These are phyloP conservation scores for Trichopoda pennipes DNA, from an alignment of 2,888 invertebrate genomes.

Conservation along the genomic window DNA sequence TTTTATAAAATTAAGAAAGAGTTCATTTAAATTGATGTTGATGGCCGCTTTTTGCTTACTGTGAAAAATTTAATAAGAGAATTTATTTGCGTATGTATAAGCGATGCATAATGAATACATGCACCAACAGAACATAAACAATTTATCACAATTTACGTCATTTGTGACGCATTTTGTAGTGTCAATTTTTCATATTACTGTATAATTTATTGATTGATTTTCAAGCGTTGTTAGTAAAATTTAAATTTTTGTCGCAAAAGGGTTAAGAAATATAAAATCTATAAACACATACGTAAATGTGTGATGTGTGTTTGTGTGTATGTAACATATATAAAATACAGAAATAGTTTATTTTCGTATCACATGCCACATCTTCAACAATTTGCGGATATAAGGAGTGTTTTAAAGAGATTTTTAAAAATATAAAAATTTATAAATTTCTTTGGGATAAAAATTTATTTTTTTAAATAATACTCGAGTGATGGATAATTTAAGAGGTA, in stretches of 20 bases:
- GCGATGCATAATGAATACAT: not conserved
- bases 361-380: constrained; percentile 45
- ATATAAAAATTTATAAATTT: not conserved
- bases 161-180: constrained; percentile 34
- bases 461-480: too few relatives aligned
- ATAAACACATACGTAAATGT: not conserved
- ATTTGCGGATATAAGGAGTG: constrained; percentile 46
- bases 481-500: too few relatives aligned
- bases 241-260: constrained; percentile 21
- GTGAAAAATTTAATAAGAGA: not conserved
- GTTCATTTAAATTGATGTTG: constrained; percentile 41
- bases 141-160: constrained; percentile 40
- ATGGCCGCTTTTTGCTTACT: constrained; percentile 3
- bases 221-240: constrained; percentile 8
- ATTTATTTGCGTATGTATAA: not conserved
- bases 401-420: constrained; percentile 36
- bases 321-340: constrained; percentile 14
- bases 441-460: too few relatives aligned
- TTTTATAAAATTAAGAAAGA: not conserved
- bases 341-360: constrained; percentile 14
- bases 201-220: constrained; percentile 27
- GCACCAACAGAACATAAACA: not conserved
- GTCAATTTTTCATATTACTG: constrained; percentile 6
- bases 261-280: constrained; percentile 1
- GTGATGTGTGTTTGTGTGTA: too few relatives aligned